Percentiles rank a stretch among this genome's conserved stretches.
Conservation (phyloP, 2,113 vertebrate genomes). For the Tautogolabrus adspersus region DNA sequence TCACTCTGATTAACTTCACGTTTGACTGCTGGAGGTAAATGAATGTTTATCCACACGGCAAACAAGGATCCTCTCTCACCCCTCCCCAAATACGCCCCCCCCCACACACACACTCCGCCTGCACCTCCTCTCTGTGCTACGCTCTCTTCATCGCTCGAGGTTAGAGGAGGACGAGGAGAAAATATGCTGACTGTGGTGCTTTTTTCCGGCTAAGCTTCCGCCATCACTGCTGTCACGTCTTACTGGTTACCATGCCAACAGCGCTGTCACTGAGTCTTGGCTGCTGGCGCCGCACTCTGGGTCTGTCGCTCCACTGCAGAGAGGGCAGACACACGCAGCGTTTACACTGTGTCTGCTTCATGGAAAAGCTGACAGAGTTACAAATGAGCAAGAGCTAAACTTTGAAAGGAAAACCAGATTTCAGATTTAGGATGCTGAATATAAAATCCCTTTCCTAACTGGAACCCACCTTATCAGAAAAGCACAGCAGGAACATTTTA, state of each 20-base stretch:
- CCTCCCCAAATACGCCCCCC: not conserved
- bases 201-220: slow-evolving; percentile 39
- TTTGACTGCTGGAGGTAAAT: slow-evolving; percentile 81
- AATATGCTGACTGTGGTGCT: slow-evolving; percentile 73
- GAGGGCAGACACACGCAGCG: slow-evolving; percentile 12
- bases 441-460: not conserved
- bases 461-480: no score
- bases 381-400: not conserved
- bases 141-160: slow-evolving; percentile 45
- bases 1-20: slow-evolving; percentile 82
- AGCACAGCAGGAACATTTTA: no score
- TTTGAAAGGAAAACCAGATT: not conserved
- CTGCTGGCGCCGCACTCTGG: slow-evolving; percentile 56
- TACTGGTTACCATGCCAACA: slow-evolving; percentile 67
- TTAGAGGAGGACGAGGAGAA: slow-evolving; percentile 33
- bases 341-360: slow-evolving; percentile 3
- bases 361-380: not conserved
- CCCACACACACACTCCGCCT: not conserved
- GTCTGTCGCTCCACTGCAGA: slow-evolving; percentile 46
- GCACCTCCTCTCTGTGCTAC: slow-evolving; percentile 9
- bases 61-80: slow-evolving; percentile 64
- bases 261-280: slow-evolving; percentile 34
- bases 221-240: slow-evolving; percentile 59
- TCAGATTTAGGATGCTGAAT: not conserved
- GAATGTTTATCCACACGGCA: slow-evolving; percentile 80